Conservation (phyloP, 2,888 invertebrate species). For the Proisotoma minuta region DNA sequence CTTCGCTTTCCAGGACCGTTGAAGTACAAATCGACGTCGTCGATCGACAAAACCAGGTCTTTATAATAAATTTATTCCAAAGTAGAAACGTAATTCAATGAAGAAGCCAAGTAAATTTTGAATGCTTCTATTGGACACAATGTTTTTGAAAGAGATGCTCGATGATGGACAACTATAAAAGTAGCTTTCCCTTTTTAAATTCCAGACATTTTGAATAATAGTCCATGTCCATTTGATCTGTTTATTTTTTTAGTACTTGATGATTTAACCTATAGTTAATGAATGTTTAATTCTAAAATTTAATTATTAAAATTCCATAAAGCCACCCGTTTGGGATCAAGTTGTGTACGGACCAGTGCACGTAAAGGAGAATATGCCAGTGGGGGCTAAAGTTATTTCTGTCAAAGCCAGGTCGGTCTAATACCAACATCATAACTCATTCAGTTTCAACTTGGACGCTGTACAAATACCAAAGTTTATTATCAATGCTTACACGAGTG, state of each 20-base stretch:
- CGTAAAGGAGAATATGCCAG: constrained; percentile 96
- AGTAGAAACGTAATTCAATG: constrained; percentile 50
- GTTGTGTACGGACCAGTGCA: constrained; percentile 93
- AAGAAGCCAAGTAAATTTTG: constrained; percentile 49
- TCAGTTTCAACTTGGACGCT: no score
- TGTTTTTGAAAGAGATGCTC: neutral
- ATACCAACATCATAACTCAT: constrained; percentile 9
- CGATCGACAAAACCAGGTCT: constrained; percentile 75
- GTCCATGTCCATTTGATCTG: no score
- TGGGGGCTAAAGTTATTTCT: constrained; percentile 95
- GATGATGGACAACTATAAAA: no score
- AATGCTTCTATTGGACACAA: neutral
- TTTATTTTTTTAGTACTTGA: neutral
- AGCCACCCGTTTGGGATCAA: constrained; percentile 84
- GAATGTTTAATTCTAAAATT: no score
- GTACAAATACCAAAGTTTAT: no score
- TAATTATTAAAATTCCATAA: constrained; percentile 6
- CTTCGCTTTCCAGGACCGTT: constrained; percentile 90
- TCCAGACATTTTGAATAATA: no score
- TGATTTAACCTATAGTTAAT: neutral
- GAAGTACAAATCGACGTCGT: constrained; percentile 98
- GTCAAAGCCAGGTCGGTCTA: constrained; percentile 95
- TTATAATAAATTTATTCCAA: neutral
- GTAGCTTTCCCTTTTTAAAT: no score
- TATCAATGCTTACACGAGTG: no score